Percentiles rank a stretch among this genome's conserved stretches.
These are phyloP conservation scores for Parthenolecanium corni DNA, from an alignment of 2,888 invertebrate genomes.

Conservation along the genomic window DNA sequence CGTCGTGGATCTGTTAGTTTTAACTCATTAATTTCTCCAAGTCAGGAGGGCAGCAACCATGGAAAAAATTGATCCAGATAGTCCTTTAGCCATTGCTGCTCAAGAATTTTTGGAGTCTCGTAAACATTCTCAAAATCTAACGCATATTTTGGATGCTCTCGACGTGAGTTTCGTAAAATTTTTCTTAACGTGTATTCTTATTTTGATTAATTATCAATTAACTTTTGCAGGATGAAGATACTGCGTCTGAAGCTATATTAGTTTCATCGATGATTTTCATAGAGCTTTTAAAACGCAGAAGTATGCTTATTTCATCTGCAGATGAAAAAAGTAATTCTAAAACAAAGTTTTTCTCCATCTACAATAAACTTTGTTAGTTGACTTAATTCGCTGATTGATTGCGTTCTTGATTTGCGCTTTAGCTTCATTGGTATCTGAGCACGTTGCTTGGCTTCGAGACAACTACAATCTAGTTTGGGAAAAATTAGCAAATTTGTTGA, in stretches of 20 bases:
- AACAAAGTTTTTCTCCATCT: not conserved
- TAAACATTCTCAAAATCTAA: slow-evolving; percentile 24
- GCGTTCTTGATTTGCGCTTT: not conserved
- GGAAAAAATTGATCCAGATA: not conserved
- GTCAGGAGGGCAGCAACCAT: too few species aligned
- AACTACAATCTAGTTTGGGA: slow-evolving; percentile 1
- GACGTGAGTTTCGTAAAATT: not conserved
- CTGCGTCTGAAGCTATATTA: slow-evolving; percentile 1
- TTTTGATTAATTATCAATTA: not conserved
- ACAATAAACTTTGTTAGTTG: not conserved
- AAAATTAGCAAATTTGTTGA: slow-evolving; percentile 1
- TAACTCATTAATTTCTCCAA: too few species aligned
- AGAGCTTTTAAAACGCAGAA: slow-evolving; percentile 34
- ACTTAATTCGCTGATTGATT: not conserved
- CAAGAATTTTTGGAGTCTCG: slow-evolving; percentile 21
- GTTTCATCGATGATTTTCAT: slow-evolving; percentile 7
- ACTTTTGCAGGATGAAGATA: not conserved
- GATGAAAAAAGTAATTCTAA: not conserved
- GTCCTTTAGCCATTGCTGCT: slow-evolving; percentile 1
- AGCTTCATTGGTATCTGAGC: slow-evolving; percentile 1
- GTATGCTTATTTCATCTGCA: slow-evolving; percentile 37
- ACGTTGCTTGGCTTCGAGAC: not conserved
- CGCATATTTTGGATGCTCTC: slow-evolving; percentile 11
- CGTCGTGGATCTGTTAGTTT: too few species aligned
- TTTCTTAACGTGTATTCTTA: not conserved